Evolutionary conservation across 2,113 vertebrate genomes (phyloP).

Genomic region (Sclerurus mexicanus): DNA sequence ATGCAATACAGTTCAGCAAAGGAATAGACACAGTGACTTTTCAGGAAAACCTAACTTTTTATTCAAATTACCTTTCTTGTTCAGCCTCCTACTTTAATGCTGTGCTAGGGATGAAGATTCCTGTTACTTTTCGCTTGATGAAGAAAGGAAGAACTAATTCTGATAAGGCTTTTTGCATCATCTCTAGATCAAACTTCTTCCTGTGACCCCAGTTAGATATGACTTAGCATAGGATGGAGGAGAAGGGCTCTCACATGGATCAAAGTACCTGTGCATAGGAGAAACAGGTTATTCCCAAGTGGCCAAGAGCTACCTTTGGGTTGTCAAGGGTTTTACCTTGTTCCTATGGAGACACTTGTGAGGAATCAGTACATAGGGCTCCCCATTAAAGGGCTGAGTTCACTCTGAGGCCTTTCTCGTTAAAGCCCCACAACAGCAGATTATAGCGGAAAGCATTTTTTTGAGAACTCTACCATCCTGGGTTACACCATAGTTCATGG

Average conservation of each 20-base stretch:
- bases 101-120: background rate
- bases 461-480: background rate
- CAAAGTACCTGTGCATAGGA: background rate
- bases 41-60: background rate
- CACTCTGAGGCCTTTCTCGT: background rate
- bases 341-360: background rate
- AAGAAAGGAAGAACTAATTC: background rate
- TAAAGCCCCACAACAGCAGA: background rate
- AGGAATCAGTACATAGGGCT: background rate
- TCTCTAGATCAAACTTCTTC: background rate
- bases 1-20: background rate
- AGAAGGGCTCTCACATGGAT: background rate
- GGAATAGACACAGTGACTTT: background rate
- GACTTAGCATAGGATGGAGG: background rate
- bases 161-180: background rate
- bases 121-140: background rate
- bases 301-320: background rate
- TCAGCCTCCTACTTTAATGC: background rate
- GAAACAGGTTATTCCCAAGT: background rate
- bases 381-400: background rate
- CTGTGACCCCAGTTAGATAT: background rate
- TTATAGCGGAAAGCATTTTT: background rate
- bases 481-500: accelerated
- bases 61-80: background rate
- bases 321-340: background rate